Conservation (phyloP, 2,888 invertebrate genomes). For the Serripes groenlandicus region DNA sequence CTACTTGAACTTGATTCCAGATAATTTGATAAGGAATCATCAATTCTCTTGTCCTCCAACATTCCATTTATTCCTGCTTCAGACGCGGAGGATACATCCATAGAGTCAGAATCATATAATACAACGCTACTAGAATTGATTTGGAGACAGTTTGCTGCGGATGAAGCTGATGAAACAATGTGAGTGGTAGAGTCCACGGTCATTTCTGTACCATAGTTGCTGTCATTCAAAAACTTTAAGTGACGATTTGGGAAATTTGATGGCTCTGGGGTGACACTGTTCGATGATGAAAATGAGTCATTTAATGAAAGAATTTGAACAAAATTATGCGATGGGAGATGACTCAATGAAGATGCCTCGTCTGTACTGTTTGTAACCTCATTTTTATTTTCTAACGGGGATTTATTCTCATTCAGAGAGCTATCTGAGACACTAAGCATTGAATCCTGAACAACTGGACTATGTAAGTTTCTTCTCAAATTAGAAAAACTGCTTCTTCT, state of each 20-base stretch:
- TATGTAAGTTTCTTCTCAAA: constrained; percentile 6
- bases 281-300: constrained; percentile 44
- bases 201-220: constrained; percentile 52
- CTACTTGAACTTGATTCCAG: constrained; percentile 1
- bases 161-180: constrained; percentile 2
- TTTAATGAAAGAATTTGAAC: constrained; percentile 35
- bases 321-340: constrained; percentile 27
- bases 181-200: constrained; percentile 67
- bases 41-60: constrained; percentile 53
- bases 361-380: constrained; percentile 25
- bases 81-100: constrained; percentile 67
- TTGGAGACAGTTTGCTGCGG: constrained; percentile 13
- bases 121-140: constrained; percentile 30
- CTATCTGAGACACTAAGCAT: constrained; percentile 45
- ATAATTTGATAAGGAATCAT: constrained; percentile 41
- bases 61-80: constrained; percentile 41
- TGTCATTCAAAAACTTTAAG: constrained; percentile 51
- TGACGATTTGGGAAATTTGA: constrained; percentile 53
- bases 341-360: constrained; percentile 1
- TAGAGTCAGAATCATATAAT: constrained; percentile 64
- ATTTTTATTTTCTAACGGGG: constrained; percentile 3
- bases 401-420: constrained; percentile 53
- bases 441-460: background rate
- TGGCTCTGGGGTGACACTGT: constrained; percentile 27
- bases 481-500: constrained; percentile 10